These are phyloP conservation scores for Eucriotettix oculatus DNA, from an alignment of 2,888 invertebrate species.

Conservation along the genomic window DNA sequence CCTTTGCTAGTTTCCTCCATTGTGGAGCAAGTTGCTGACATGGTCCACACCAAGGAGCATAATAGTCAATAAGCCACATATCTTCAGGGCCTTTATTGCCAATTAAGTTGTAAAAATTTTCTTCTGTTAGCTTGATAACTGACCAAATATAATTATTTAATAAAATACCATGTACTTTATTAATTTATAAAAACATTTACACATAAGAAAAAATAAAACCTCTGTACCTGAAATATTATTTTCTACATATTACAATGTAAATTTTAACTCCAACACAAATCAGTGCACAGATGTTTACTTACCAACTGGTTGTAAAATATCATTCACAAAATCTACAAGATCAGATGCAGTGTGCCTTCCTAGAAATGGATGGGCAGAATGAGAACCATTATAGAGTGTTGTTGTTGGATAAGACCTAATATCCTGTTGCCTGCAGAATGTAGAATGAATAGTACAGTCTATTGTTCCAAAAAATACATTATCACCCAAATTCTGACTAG, in stretches of 20 bases:
- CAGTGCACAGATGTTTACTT: conserved; percentile 9
- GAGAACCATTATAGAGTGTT: conserved; percentile 42
- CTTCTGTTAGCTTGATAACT: conserved; percentile 37
- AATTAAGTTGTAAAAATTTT: conserved; percentile 35
- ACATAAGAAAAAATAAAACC: not conserved
- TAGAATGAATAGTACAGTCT: conserved; percentile 45
- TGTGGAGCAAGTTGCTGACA: conserved; percentile 51
- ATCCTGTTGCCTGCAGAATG: conserved; percentile 39
- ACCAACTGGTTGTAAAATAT: conserved; percentile 34
- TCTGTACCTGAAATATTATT: not conserved
- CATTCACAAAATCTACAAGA: conserved; percentile 47
- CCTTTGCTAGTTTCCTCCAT: conserved; percentile 45
- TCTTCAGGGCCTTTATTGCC: conserved; percentile 32
- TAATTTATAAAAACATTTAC: not conserved
- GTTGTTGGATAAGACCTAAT: conserved; percentile 53
- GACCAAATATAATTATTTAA: conserved; percentile 15
- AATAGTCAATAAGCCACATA: conserved; percentile 54
- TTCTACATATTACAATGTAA: not conserved
- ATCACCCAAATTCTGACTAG: conserved; percentile 35
- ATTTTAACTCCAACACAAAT: not conserved
- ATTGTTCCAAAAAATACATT: conserved; percentile 42
- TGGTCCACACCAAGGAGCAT: conserved; percentile 58
- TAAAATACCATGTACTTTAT: not conserved
- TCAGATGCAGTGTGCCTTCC: conserved; percentile 39
- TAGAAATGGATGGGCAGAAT: conserved; percentile 33